A percentile compares a stretch with the other conserved stretches of the same genome.
Conservation (phyloP, 2,888 invertebrate species). For the Formica aserva region DNA sequence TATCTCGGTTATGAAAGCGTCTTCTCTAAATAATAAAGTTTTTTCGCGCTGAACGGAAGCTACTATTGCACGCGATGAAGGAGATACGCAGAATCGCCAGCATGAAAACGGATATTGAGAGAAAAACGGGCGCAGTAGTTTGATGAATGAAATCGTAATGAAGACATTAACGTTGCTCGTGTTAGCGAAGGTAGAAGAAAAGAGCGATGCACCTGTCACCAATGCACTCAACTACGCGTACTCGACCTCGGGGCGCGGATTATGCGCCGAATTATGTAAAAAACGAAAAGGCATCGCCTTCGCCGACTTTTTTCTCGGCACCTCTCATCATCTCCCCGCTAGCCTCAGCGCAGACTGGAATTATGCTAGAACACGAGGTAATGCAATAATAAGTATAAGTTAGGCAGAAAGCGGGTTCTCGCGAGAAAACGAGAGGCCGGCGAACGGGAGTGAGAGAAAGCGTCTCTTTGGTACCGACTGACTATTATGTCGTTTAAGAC, state of each 20-base stretch:
- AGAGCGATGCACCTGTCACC: constrained; percentile 54
- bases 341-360: constrained; percentile 56
- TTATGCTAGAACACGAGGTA: constrained; percentile 77
- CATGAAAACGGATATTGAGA: constrained; percentile 26
- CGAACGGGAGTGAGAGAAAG: constrained; percentile 29
- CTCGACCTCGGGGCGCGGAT: constrained; percentile 43
- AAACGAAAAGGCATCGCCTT: constrained; percentile 48
- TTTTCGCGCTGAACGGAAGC: background rate
- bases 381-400: constrained; percentile 84
- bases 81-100: background rate
- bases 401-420: constrained; percentile 64
- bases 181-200: constrained; percentile 62
- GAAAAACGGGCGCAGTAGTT: constrained; percentile 35
- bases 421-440: constrained; percentile 56
- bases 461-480: constrained; percentile 70
- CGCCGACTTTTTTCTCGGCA: constrained; percentile 51
- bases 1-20: background rate
- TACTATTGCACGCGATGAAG: constrained; percentile 15
- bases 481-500: constrained; percentile 78
- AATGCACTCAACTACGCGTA: constrained; percentile 39
- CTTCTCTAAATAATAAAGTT: background rate
- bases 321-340: constrained; percentile 55
- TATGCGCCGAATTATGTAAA: constrained; percentile 52
- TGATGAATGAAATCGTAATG: constrained; percentile 56
- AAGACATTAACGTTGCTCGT: constrained; percentile 74